Conservation (phyloP, 2,888 invertebrate species). For the Hyposoter didymator region DNA sequence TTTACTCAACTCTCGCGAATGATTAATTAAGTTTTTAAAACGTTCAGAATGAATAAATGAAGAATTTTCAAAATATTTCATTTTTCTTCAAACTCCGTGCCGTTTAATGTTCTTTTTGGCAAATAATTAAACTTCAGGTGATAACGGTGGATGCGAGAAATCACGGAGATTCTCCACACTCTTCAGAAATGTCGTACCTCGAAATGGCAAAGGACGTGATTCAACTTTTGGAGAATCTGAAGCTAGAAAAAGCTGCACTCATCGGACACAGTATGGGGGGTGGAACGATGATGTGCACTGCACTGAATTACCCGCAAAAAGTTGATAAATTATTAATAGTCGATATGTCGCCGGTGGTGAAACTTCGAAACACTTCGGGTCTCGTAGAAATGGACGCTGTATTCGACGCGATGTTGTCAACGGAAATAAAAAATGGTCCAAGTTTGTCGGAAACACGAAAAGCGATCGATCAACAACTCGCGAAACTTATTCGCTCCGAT, state of each 20-base stretch:
- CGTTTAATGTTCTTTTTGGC: not conserved
- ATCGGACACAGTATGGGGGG: slow-evolving; percentile 99
- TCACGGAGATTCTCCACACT: slow-evolving; percentile 97
- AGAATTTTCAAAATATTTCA: not conserved
- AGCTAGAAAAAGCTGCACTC: slow-evolving; percentile 88
- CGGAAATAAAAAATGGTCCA: slow-evolving; percentile 86
- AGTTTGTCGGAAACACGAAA: slow-evolving; percentile 90
- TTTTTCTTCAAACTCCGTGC: not conserved
- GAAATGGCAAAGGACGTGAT: slow-evolving; percentile 91
- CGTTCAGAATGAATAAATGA: not conserved
- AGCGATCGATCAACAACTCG: slow-evolving; percentile 88
- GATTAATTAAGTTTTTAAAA: not conserved
- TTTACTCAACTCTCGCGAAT: not conserved
- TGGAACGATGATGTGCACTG: slow-evolving; percentile 94
- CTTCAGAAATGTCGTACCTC: slow-evolving; percentile 89
- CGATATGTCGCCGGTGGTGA: slow-evolving; percentile 89
- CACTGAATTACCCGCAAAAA: slow-evolving; percentile 88
- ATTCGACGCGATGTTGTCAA: slow-evolving; percentile 88
- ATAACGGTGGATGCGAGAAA: slow-evolving; percentile 95
- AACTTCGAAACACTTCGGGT: slow-evolving; percentile 86
- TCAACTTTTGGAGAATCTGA: slow-evolving; percentile 87
- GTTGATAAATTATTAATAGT: slow-evolving; percentile 89
- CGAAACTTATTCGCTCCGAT: slow-evolving; percentile 86
- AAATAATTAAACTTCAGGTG: slow-evolving; percentile 84
- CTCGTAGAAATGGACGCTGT: slow-evolving; percentile 87